phyloP scores from a whole-genome alignment of 2,888 invertebrate species.

The Crepidodera aurea region DNA sequence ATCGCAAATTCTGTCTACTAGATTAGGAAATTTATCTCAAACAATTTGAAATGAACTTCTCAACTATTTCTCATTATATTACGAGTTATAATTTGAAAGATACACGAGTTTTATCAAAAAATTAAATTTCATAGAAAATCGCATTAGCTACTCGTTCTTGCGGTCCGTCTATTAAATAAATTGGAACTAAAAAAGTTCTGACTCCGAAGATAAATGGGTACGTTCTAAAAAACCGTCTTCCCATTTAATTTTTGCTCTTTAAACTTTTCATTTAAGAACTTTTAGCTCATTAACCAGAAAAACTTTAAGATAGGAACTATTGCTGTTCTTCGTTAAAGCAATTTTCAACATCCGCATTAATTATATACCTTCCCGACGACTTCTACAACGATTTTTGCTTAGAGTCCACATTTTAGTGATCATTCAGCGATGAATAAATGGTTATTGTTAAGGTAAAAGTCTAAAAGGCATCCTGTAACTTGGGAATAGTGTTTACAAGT shows the following conservation, averaged over 20 bases:
- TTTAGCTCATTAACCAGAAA: slow-evolving; percentile 18
- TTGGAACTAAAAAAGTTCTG: slow-evolving; percentile 13
- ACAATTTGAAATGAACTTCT: too few relatives aligned
- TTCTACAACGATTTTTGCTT: too few relatives aligned
- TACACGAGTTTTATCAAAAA: background rate
- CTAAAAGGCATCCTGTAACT: too few relatives aligned
- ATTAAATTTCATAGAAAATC: background rate
- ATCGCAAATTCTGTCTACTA: too few relatives aligned
- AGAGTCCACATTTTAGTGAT: too few relatives aligned
- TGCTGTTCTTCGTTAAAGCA: background rate
- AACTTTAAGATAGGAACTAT: slow-evolving; percentile 5
- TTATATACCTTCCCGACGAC: background rate
- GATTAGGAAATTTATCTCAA: too few relatives aligned
- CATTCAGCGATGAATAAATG: too few relatives aligned
- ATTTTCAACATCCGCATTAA: background rate
- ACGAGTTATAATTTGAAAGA: too few relatives aligned
- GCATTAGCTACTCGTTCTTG: background rate
- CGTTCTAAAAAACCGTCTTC: background rate
- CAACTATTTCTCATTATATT: too few relatives aligned
- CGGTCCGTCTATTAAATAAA: slow-evolving; percentile 10
- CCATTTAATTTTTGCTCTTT: slow-evolving; percentile 18
- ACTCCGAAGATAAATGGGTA: slow-evolving; percentile 8
- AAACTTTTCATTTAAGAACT: slow-evolving; percentile 17
- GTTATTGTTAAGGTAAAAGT: too few relatives aligned
- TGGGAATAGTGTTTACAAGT: too few relatives aligned